These are phyloP conservation scores for Scomber japonicus DNA, from an alignment of 2,113 vertebrate genomes.

Conservation along the genomic window DNA sequence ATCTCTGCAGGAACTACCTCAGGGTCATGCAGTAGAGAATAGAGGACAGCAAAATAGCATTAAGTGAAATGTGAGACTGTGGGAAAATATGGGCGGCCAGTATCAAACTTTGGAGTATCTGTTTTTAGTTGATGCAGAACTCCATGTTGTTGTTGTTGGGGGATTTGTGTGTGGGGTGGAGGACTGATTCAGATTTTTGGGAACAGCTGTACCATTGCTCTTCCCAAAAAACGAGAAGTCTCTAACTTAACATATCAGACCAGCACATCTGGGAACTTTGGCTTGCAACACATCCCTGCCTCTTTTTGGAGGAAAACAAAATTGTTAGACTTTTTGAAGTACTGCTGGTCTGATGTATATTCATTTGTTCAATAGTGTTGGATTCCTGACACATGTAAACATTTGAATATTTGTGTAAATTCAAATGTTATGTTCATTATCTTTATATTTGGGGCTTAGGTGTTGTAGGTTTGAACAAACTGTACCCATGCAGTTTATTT, in stretches of 20 bases:
- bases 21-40: neutral
- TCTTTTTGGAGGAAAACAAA: too few relatives aligned
- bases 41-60: constrained; percentile 16
- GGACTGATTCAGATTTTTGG: neutral
- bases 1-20: neutral
- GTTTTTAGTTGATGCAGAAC: constrained; percentile 46
- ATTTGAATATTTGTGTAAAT: neutral
- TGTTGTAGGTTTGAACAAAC: neutral
- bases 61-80: constrained; percentile 24
- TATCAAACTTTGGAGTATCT: constrained; percentile 14
- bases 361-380: neutral
- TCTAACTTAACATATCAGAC: neutral
- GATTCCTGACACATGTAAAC: neutral
- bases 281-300: too few relatives aligned
- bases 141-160: constrained; percentile 39
- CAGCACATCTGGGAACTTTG: too few relatives aligned
- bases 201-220: neutral
- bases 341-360: too few relatives aligned
- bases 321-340: too few relatives aligned
- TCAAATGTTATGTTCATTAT: neutral
- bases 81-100: constrained; percentile 23
- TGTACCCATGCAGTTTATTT: neutral
- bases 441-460: neutral
- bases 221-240: neutral
- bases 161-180: constrained; percentile 7